Conservation (phyloP, 2,797 vertebrate genomes). For the Mormyrops attenuatus region DNA sequence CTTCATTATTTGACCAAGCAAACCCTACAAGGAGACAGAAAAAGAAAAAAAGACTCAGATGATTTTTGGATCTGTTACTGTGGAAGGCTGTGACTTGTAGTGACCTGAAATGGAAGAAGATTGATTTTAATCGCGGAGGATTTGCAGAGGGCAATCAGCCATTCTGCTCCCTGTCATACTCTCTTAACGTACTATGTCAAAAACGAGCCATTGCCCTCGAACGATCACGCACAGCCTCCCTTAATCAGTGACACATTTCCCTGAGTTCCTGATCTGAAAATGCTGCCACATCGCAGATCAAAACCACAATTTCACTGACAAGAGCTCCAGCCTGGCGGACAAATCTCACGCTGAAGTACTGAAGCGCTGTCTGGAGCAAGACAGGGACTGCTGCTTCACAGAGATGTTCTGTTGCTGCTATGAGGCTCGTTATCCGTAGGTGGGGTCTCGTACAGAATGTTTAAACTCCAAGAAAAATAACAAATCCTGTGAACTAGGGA, state of each 20-base stretch:
- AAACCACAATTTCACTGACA: slow-evolving; percentile 6
- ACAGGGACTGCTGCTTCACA: not conserved
- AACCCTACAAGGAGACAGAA: not conserved
- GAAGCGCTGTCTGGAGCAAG: not conserved
- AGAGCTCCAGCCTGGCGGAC: not conserved
- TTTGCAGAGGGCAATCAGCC: not conserved
- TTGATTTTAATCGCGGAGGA: slow-evolving; percentile 2
- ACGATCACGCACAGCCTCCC: not conserved
- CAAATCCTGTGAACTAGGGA: not conserved
- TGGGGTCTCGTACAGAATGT: not conserved
- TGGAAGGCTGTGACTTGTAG: not conserved
- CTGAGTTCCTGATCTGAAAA: not conserved
- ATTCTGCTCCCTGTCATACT: not conserved
- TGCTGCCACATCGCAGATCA: not conserved
- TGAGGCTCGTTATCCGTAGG: not conserved
- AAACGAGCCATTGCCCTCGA: not conserved
- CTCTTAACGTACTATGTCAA: not conserved
- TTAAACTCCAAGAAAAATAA: not conserved
- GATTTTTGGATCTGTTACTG: not conserved
- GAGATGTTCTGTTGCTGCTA: not conserved
- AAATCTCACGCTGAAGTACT: not conserved
- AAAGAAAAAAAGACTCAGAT: not conserved
- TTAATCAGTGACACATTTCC: not conserved
- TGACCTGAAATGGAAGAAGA: slow-evolving; percentile 1
- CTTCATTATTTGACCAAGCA: not conserved